A percentile compares a stretch with the other conserved stretches of the same genome.
Conservation (phyloP, 2,888 invertebrate genomes). For the Apamea epomidion region DNA sequence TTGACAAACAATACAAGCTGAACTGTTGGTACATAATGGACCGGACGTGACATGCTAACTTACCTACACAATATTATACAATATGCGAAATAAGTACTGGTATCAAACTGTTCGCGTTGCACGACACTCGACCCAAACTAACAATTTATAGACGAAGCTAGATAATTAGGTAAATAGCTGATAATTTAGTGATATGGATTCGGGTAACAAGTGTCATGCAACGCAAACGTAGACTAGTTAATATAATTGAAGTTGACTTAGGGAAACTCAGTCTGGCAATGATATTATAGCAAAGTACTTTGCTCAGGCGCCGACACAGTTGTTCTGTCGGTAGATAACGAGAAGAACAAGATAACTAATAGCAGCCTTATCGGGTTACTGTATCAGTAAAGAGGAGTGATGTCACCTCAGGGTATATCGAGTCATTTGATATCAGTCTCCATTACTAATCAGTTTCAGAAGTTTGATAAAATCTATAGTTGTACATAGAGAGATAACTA, state of each 20-base stretch:
- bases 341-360: slow-evolving; percentile 33
- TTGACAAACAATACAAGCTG: slow-evolving; percentile 64
- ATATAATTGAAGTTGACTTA: slow-evolving; percentile 70
- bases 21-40: slow-evolving; percentile 75
- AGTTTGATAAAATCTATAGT: slow-evolving; percentile 27
- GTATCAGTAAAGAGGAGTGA: slow-evolving; percentile 31
- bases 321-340: slow-evolving; percentile 25
- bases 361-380: slow-evolving; percentile 56
- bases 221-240: slow-evolving; percentile 73
- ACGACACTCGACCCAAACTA: slow-evolving; percentile 55
- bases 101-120: slow-evolving; percentile 67
- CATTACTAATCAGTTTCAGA: slow-evolving; percentile 30
- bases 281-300: slow-evolving; percentile 64
- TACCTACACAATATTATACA: slow-evolving; percentile 78
- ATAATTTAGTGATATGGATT: slow-evolving; percentile 26
- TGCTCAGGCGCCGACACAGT: slow-evolving; percentile 42
- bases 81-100: slow-evolving; percentile 77
- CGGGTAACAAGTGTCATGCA: slow-evolving; percentile 60
- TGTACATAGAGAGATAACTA: slow-evolving; percentile 32
- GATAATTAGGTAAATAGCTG: slow-evolving; percentile 22
- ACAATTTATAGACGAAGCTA: slow-evolving; percentile 34
- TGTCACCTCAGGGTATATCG: background rate
- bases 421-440: slow-evolving; percentile 5
- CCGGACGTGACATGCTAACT: slow-evolving; percentile 81
- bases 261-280: slow-evolving; percentile 80